Evolutionary conservation across 2,113 vertebrate genomes (phyloP).

Genomic region (Micronisus gabar): DNA sequence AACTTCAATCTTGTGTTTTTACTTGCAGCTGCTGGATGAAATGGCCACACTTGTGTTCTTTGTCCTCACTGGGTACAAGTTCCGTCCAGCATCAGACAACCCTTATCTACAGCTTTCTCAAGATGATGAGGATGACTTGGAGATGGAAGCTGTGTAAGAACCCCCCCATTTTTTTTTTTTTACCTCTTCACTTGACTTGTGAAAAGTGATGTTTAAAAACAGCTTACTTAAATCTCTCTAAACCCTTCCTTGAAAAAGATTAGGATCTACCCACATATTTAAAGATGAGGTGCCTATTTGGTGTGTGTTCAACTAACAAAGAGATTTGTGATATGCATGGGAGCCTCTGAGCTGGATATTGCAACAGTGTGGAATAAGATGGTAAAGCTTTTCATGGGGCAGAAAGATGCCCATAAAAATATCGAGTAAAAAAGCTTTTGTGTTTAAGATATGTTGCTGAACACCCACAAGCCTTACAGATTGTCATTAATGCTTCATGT

Average conservation of each 20-base stretch:
- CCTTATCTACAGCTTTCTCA: conserved; percentile 86
- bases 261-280: neutral
- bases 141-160: conserved; percentile 88
- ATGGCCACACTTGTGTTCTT: conserved; percentile 85
- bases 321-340: neutral
- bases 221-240: neutral
- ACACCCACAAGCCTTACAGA: neutral
- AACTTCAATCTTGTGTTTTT: neutral
- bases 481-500: neutral
- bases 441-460: neutral
- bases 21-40: conserved; percentile 81
- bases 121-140: conserved; percentile 83
- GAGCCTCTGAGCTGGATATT: neutral
- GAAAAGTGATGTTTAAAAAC: neutral
- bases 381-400: neutral
- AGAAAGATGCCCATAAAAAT: neutral
- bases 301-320: neutral
- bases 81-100: conserved; percentile 85
- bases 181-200: neutral
- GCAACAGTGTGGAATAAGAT: neutral
- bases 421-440: neutral
- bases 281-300: neutral
- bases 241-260: neutral
- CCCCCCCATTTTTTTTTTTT: neutral
- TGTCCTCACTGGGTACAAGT: conserved; percentile 86